Evolutionary conservation across 2,888 invertebrate species (phyloP).

Genomic region (Scaptomyza cyrtandrae): DNA sequence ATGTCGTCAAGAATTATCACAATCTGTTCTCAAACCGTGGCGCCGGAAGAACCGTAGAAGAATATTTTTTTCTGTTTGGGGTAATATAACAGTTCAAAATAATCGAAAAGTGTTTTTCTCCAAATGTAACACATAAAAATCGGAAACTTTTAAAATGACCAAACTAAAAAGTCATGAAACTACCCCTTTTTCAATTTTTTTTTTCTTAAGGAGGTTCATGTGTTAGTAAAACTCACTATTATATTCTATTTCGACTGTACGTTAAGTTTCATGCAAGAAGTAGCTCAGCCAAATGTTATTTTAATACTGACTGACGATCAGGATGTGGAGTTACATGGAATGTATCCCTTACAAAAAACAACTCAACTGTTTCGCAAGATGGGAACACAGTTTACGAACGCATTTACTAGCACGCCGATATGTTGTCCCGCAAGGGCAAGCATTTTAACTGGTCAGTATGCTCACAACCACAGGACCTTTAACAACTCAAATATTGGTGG

Average conservation of each 20-base stretch:
- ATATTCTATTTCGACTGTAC: constrained; percentile 5
- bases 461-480: constrained; percentile 91
- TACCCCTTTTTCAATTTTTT: too few species aligned
- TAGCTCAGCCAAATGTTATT: constrained; percentile 32
- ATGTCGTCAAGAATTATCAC: too few species aligned
- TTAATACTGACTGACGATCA: constrained; percentile 91
- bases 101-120: too few species aligned
- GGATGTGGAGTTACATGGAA: constrained; percentile 90
- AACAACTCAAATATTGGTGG: constrained; percentile 93
- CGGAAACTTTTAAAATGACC: too few species aligned
- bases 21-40: too few species aligned
- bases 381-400: constrained; percentile 90
- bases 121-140: too few species aligned
- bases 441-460: constrained; percentile 92
- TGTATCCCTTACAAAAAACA: constrained; percentile 89
- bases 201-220: constrained; percentile 6
- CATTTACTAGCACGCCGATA: constrained; percentile 92
- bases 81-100: too few species aligned
- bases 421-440: constrained; percentile 96
- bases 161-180: too few species aligned
- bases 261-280: neutral
- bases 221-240: constrained; percentile 6
- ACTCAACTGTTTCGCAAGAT: constrained; percentile 86
- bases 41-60: too few species aligned
- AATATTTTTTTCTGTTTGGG: too few species aligned